Evolutionary conservation across 2,113 vertebrate genomes (phyloP).

Genomic region (Lepisosteus osseus): DNA sequence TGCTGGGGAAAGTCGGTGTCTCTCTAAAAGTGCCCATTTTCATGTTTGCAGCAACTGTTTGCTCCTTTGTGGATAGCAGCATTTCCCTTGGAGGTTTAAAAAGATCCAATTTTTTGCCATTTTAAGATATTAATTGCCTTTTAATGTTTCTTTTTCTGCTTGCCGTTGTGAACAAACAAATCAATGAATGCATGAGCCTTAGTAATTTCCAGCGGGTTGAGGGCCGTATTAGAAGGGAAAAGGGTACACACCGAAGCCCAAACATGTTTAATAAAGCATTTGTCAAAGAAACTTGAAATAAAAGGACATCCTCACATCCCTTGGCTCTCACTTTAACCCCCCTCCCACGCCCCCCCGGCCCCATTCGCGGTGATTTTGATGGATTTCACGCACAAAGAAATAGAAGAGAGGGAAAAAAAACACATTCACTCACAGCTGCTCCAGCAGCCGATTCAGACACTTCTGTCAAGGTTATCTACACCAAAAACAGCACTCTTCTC

Average conservation of each 20-base stretch:
- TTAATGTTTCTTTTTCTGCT: slow-evolving; percentile 64
- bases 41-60: slow-evolving; percentile 54
- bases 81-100: slow-evolving; percentile 47
- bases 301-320: too few relatives aligned
- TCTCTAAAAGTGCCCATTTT: slow-evolving; percentile 66
- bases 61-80: slow-evolving; percentile 33
- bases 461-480: neutral
- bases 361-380: too few relatives aligned
- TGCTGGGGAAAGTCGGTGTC: slow-evolving; percentile 48
- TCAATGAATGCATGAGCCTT: slow-evolving; percentile 53
- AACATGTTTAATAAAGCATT: too few relatives aligned
- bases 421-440: neutral
- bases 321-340: too few relatives aligned
- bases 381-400: neutral
- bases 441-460: neutral
- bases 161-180: slow-evolving; percentile 56
- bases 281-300: too few relatives aligned
- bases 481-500: neutral
- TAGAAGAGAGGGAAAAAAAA: neutral
- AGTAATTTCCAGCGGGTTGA: slow-evolving; percentile 40
- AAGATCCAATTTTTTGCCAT: slow-evolving; percentile 32
- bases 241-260: neutral
- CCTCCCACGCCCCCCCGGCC: too few relatives aligned
- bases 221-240: slow-evolving; percentile 54
- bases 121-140: slow-evolving; percentile 70